Percentiles rank a stretch among this genome's conserved stretches.
Evolutionary conservation across 92 coral and sea anemone species (phyloP).

Genomic region (Porites cylindrica): DNA sequence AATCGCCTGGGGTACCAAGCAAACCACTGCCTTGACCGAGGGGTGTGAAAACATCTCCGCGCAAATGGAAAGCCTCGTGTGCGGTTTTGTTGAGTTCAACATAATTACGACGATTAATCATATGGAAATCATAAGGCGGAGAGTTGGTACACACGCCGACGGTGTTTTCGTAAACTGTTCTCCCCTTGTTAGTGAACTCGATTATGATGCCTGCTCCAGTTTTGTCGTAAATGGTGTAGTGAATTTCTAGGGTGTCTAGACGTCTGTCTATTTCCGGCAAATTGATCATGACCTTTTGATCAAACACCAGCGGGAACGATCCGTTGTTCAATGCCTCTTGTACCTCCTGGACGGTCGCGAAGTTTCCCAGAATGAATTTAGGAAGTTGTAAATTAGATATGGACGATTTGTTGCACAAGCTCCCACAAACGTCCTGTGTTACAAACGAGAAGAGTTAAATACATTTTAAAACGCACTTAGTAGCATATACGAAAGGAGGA

Average conservation of each 20-base stretch:
- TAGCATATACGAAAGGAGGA: no score
- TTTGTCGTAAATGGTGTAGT: conserved; percentile 21
- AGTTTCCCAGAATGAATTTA: conserved; percentile 38
- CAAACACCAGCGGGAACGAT: conserved; percentile 37
- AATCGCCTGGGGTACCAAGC: conserved; percentile 44
- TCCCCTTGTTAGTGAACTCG: neutral
- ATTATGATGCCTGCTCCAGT: conserved; percentile 26
- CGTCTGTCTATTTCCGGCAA: no score
- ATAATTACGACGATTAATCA: conserved; percentile 27
- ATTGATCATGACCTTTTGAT: neutral
- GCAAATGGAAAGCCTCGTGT: conserved; percentile 12
- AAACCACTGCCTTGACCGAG: neutral
- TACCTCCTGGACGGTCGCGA: conserved; percentile 26
- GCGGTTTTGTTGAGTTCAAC: conserved; percentile 6
- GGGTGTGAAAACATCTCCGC: neutral
- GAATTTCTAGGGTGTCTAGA: neutral
- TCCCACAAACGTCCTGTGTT: neutral
- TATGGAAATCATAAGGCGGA: conserved; percentile 33
- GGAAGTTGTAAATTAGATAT: conserved; percentile 8
- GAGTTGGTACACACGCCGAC: conserved; percentile 28
- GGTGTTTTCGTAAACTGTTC: neutral
- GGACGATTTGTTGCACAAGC: neutral
- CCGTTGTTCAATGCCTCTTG: neutral
- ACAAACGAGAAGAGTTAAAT: neutral
- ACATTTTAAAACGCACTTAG: no score